Evolutionary conservation across 2,888 invertebrate species (phyloP).

Genomic region (Disparrhopalites patrizii): DNA sequence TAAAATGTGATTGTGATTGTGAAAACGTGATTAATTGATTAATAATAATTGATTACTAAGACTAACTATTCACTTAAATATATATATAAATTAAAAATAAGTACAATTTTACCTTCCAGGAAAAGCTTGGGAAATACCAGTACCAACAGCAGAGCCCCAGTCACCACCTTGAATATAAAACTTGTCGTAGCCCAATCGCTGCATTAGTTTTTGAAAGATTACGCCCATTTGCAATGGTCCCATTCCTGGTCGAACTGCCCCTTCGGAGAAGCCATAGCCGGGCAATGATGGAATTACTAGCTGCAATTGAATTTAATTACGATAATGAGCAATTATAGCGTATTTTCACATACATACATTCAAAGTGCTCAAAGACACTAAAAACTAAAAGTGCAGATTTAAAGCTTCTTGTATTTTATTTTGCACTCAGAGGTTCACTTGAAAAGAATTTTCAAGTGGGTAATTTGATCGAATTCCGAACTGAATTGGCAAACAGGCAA

Average conservation of each 20-base stretch:
- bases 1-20: no score
- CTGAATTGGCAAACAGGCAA: no score
- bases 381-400: no score
- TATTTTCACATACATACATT: not conserved
- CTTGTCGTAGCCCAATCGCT: slow-evolving; percentile 52
- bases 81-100: not conserved
- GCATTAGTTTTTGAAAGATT: slow-evolving; percentile 52
- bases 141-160: slow-evolving; percentile 55
- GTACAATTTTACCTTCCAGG: slow-evolving; percentile 29
- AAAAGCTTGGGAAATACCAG: slow-evolving; percentile 52
- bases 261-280: slow-evolving; percentile 57
- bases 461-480: no score
- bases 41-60: no score
- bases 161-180: slow-evolving; percentile 56
- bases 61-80: no score
- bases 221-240: slow-evolving; percentile 48
- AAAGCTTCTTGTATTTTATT: no score
- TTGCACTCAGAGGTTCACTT: no score
- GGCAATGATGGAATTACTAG: slow-evolving; percentile 56
- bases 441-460: no score
- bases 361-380: no score
- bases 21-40: no score
- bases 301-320: slow-evolving; percentile 19
- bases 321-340: not conserved
- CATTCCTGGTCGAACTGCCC: slow-evolving; percentile 52